phyloP scores from a whole-genome alignment of 1,140 invertebrate species.

The Oppia nitens region DNA sequence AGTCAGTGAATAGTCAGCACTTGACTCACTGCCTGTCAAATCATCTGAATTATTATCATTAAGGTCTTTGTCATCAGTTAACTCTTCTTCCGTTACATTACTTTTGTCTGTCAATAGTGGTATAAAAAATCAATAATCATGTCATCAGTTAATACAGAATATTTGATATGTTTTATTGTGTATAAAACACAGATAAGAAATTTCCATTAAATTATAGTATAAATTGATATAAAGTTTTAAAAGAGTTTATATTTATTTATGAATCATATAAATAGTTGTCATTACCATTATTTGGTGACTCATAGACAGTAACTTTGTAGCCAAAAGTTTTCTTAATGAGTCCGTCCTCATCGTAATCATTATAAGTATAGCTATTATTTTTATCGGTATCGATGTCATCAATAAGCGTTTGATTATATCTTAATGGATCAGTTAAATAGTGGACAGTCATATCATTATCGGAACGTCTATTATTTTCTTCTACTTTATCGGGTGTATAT shows the following conservation, averaged over 20 bases:
- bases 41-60: background rate
- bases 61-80: slow-evolving; percentile 4
- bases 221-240: no score
- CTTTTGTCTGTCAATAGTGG: background rate
- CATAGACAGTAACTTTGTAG: slow-evolving; percentile 19
- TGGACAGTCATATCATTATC: background rate
- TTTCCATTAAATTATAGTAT: no score
- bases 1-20: background rate
- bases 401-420: background rate
- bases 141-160: no score
- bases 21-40: background rate
- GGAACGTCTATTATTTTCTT: background rate
- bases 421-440: no score
- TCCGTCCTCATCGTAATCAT: background rate
- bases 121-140: background rate
- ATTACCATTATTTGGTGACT: slow-evolving; percentile 12
- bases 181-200: no score
- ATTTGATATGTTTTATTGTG: no score
- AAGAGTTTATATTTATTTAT: no score
- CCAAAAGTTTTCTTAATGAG: slow-evolving; percentile 18
- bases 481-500: background rate
- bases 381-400: background rate
- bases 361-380: background rate
- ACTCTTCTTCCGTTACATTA: slow-evolving; percentile 7
- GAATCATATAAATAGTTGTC: no score